Conservation (phyloP, 2,113 vertebrate species). For the Neolamprologus ventralis region DNA sequence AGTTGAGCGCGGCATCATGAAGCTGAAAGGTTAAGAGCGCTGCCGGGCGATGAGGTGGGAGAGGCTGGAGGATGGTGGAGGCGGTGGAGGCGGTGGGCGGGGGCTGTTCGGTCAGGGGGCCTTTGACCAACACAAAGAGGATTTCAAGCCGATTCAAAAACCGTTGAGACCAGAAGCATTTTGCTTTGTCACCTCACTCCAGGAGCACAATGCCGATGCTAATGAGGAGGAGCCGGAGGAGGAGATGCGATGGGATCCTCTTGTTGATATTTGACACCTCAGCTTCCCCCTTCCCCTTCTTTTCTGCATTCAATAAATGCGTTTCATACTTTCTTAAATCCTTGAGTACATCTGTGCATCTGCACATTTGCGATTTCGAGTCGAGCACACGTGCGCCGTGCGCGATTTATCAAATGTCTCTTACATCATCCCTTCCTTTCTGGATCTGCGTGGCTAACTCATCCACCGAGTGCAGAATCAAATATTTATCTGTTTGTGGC, state of each 20-base stretch:
- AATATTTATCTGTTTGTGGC: neutral
- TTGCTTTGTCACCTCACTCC: constrained; percentile 58
- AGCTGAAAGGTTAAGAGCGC: neutral
- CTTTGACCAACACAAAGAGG: constrained; percentile 57
- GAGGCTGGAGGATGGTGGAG: neutral
- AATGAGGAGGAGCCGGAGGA: constrained; percentile 57
- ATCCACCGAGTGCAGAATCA: neutral
- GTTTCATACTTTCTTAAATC: neutral
- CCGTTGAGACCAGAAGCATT: constrained; percentile 55
- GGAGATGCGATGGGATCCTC: constrained; percentile 27
- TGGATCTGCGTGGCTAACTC: neutral
- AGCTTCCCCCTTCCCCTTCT: neutral
- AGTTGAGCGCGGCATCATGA: neutral
- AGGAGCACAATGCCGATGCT: constrained; percentile 60
- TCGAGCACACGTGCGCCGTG: neutral
- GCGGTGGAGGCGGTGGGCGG: neutral
- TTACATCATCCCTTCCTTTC: neutral
- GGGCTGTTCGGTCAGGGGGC: neutral
- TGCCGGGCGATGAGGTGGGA: neutral
- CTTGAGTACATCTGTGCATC: neutral
- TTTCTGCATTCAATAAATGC: neutral
- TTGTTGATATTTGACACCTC: constrained; percentile 46
- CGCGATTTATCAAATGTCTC: neutral
- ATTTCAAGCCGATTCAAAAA: constrained; percentile 59
- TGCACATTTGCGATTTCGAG: neutral